Evolutionary conservation across 2,113 vertebrate genomes (phyloP), one percentile per base, ranked within the genome.

Genomic region (Caranx melampygus): DNA sequence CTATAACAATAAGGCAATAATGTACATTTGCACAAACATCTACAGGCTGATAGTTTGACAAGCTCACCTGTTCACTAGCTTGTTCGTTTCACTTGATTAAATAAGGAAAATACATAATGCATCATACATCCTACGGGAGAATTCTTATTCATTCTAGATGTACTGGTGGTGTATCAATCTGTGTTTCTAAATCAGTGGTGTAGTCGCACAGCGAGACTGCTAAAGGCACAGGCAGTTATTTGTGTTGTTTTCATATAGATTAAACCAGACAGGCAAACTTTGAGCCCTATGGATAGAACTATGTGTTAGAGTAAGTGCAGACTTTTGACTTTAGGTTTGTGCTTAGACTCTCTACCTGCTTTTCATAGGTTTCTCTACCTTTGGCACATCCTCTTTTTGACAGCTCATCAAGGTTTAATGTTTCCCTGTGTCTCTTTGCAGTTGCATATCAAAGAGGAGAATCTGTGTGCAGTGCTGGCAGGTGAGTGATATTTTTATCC

Each of bases 401-500:
- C 88, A 87, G 79, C 87, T 88, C 83, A 86, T 89, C 83, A 87
- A 74, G 52, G 66, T 75, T 75, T 33, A 60, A 84, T 77, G 65
- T 80, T 68, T 78, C 81, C 79, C 65, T 85, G 2, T 71, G 71
- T 88, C 63, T 78, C 83, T 90, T 84, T 89, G 58, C 88, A 98
- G 97, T 98, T 86, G 97, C 97, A 0, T 98, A 98, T 93, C 97
- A 98, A 94, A 97, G 97, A 95, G 97, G 97, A 45, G 97, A 98
- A 83, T 96, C 96, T 62, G 96, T 96, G 80, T 97, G 96, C 95
- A 96, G 96, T 81, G 96, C 96, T 93, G 96, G 96, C 93, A 97
- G 97, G 97, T 98, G 95, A 88, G 87, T 73, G 68, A 57, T 81
- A 87, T 89, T 81, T 88, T 67, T 83, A 64, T 80, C 76, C 62